Percentiles rank a stretch among this genome's conserved stretches.
Conservation (phyloP, 2,797 vertebrate genomes). For the Natrix natrix region DNA sequence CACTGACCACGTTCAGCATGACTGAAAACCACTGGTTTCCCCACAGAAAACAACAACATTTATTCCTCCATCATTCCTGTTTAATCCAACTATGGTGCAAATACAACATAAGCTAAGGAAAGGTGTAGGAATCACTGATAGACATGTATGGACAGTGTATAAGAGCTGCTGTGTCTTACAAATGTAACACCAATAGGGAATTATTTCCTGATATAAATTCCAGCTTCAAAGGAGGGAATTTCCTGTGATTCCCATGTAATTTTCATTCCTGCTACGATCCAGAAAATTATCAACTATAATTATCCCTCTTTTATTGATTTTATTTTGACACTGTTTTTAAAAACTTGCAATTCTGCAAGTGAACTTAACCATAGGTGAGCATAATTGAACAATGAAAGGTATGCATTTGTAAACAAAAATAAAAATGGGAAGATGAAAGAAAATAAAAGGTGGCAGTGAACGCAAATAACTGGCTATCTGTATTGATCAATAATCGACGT, state of each 20-base stretch:
- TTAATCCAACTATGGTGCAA: conserved; percentile 58
- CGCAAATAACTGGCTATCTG: neutral
- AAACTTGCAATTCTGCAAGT: neutral
- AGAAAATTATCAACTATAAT: neutral
- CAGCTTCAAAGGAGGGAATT: neutral
- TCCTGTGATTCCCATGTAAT: neutral
- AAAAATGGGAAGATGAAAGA: neutral
- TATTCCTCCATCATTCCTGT: conserved; percentile 46
- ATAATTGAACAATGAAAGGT: neutral
- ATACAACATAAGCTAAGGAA: conserved; percentile 59
- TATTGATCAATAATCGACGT: neutral
- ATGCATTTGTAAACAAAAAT: neutral
- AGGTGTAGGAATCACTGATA: conserved; percentile 60
- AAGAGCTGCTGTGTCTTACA: conserved; percentile 57
- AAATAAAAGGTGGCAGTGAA: neutral
- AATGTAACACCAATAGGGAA: conserved; percentile 52
- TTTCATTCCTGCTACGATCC: neutral
- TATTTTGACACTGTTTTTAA: neutral
- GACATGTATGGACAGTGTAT: conserved; percentile 67
- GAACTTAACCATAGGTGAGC: neutral
- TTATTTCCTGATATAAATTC: conserved; percentile 35
- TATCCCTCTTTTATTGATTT: neutral
- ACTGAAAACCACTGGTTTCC: conserved; percentile 7
- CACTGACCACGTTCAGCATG: neutral
- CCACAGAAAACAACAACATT: conserved; percentile 15